Evolutionary conservation across 1,140 invertebrate genomes (phyloP).

Genomic region (Hypsibius dujardini): DNA sequence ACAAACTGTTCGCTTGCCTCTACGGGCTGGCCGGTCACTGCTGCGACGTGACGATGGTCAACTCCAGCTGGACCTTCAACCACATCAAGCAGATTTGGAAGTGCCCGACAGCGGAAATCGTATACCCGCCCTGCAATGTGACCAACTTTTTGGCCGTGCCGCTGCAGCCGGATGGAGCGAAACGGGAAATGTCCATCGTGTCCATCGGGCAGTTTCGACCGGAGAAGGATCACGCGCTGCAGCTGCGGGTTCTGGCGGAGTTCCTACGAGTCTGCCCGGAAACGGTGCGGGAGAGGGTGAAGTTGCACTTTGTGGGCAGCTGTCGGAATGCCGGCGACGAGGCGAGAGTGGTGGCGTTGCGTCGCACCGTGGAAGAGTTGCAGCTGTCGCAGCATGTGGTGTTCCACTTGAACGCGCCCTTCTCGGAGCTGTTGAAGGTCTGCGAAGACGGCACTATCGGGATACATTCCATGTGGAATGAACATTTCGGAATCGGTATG

Average conservation of each 20-base stretch:
- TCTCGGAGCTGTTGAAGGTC: conserved; percentile 55
- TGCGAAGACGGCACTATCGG: conserved; percentile 56
- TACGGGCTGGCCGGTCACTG: conserved; percentile 63
- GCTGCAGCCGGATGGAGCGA: conserved; percentile 31
- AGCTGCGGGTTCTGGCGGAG: conserved; percentile 65
- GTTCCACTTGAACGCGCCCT: conserved; percentile 70
- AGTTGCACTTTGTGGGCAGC: conserved; percentile 54
- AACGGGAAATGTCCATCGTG: conserved; percentile 51
- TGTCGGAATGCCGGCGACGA: conserved; percentile 70
- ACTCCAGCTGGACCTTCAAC: conserved; percentile 75
- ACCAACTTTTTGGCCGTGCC: conserved; percentile 51
- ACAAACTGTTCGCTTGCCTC: conserved; percentile 66
- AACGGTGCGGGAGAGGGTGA: conserved; percentile 47
- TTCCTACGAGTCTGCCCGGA: conserved; percentile 46
- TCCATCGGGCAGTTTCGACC: conserved; percentile 90
- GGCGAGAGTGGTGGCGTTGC: conserved; percentile 59
- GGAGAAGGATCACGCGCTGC: conserved; percentile 88
- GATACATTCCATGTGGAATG: conserved; percentile 95
- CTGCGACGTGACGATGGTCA: conserved; percentile 76
- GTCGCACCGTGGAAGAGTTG: conserved; percentile 59
- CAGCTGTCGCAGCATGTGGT: conserved; percentile 64
- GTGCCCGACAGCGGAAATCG: conserved; percentile 48
- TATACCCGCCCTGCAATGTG: conserved; percentile 91
- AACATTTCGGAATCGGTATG: conserved; percentile 92
- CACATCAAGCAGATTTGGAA: conserved; percentile 76